phyloP scores from a whole-genome alignment of 2,113 vertebrate genomes.

The Puma concolor region DNA sequence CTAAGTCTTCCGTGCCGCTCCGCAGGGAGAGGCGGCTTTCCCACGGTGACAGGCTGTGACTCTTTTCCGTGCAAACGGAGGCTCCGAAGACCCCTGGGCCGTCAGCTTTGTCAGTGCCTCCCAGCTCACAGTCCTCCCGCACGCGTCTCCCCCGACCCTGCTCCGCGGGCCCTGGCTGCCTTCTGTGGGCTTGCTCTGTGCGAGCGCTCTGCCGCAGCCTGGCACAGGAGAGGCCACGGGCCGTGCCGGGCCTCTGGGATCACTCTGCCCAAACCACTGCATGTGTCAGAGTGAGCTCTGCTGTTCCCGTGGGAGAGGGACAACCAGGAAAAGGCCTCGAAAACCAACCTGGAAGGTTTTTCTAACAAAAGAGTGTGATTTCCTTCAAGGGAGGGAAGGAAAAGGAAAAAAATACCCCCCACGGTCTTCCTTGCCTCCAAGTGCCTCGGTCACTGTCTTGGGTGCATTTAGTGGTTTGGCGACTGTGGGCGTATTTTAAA shows the following conservation, averaged over 20 bases:
- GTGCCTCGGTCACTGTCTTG: conserved; percentile 74
- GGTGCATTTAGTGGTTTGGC: conserved; percentile 90
- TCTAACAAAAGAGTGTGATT: conserved; percentile 76
- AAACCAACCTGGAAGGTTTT: conserved; percentile 78
- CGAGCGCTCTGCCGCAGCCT: neutral
- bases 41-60: neutral
- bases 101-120: neutral
- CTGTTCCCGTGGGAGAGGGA: conserved; percentile 76
- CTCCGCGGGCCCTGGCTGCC: neutral
- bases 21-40: neutral
- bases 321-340: conserved; percentile 66
- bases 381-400: conserved; percentile 65
- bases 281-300: conserved; percentile 70
- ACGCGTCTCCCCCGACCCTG: rapidly evolving
- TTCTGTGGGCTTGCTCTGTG: neutral
- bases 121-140: neutral
- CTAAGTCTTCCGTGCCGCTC: neutral
- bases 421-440: conserved; percentile 78
- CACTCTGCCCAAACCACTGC: conserved; percentile 63
- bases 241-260: conserved; percentile 42
- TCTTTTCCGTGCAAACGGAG: neutral
- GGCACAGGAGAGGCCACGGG: neutral
- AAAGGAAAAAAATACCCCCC: conserved; percentile 64
- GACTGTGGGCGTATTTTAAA: conserved; percentile 86
- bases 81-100: neutral